Conservation (phyloP, 2,888 invertebrate species). For the Synergus gifuensis region DNA sequence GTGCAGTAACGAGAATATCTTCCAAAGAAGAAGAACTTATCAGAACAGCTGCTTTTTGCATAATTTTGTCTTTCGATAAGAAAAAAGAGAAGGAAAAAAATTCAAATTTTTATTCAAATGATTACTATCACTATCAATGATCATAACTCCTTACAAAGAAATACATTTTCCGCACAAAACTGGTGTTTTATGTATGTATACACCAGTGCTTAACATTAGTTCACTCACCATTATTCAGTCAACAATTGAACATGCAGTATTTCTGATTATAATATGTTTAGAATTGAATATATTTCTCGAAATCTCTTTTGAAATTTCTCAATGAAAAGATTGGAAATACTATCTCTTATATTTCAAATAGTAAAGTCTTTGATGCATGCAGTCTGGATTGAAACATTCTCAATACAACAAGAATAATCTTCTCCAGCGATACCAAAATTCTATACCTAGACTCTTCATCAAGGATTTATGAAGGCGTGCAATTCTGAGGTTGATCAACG, state of each 20-base stretch:
- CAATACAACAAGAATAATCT: conserved; percentile 1
- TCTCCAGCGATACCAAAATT: background rate
- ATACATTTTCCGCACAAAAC: background rate
- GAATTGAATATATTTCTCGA: background rate
- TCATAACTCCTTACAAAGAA: background rate
- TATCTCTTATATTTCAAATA: background rate
- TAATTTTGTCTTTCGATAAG: conserved; percentile 18
- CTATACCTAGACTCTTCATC: background rate
- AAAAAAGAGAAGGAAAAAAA: background rate
- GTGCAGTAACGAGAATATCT: conserved; percentile 26
- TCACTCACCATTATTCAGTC: background rate
- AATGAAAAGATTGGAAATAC: background rate
- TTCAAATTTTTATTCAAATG: conserved; percentile 18
- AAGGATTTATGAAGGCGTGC: background rate
- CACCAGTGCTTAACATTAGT: background rate
- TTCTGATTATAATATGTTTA: too few relatives aligned
- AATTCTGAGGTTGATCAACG: conserved; percentile 4
- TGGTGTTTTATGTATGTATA: background rate
- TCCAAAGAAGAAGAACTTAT: conserved; percentile 23
- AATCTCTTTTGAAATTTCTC: background rate
- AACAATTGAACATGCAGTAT: background rate
- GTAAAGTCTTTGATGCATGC: background rate
- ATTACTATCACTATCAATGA: background rate
- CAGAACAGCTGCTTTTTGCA: conserved; percentile 21
- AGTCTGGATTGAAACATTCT: background rate